These are phyloP conservation scores for Crossaster papposus DNA, from an alignment of 53 echinoderm and acorn worm species.

Conservation along the genomic window DNA sequence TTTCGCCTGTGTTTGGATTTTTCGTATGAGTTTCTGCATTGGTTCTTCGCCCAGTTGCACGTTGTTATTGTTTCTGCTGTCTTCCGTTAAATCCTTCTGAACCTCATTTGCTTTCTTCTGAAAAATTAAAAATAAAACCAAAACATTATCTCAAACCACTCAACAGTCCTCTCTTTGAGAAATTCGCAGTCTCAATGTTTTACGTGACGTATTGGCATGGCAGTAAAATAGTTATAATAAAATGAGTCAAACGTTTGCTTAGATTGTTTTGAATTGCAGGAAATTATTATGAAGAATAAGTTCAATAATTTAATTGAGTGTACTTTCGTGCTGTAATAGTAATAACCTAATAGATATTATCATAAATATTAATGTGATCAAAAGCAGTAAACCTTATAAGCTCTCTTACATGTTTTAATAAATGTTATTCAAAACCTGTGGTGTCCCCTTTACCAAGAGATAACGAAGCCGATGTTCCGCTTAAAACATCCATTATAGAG, in stretches of 20 bases:
- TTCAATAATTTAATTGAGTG: neutral
- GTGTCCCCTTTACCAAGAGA: neutral
- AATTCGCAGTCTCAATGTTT: neutral
- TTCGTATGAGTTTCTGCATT: neutral
- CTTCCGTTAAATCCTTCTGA: neutral
- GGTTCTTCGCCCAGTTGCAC: neutral
- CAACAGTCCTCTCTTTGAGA: neutral
- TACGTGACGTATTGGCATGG: neutral
- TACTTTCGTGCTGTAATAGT: neutral
- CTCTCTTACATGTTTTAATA: no score
- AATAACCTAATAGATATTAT: no score
- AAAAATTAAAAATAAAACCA: constrained; percentile 1
- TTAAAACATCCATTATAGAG: neutral
- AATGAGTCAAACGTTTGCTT: neutral
- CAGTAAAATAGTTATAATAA: neutral
- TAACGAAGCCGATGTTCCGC: no score
- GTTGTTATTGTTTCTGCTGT: constrained; percentile 44
- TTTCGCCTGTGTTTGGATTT: constrained; percentile 1
- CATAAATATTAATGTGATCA: no score
- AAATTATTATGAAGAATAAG: neutral
- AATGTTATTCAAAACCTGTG: neutral
- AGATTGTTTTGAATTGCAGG: neutral
- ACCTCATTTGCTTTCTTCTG: neutral
- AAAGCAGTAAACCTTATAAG: no score
- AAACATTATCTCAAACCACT: neutral